Base-by-base conservation (phyloP, 1,140 invertebrate genomes). In the Zaprionus gabonicus region DNA sequence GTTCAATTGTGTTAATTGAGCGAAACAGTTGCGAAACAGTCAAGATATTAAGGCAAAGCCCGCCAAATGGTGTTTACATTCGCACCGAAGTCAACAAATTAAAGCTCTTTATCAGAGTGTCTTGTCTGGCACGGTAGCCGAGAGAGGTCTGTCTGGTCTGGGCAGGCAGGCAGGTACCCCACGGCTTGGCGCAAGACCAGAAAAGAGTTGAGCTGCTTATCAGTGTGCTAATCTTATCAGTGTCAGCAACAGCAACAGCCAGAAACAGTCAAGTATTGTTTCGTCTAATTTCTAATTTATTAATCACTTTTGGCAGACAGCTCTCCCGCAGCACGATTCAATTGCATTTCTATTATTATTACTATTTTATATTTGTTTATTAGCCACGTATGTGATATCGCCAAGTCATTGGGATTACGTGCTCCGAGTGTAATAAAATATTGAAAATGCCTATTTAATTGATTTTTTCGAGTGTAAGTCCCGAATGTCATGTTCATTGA, bases 1-100 rank as follows among this genome's bases (percentile, higher is more conserved):
- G 75, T 58, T 66, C 67, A 82, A 58, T 68, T 71, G 64, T 86
- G 79, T 51, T 78, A 86, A 85, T 71, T 70, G 46, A 46, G 68
- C 67, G 44, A 25, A 28, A 38, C 2, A 25, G 15, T 41, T 56
- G 17, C 53, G 25, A 59, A 41, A 10, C 31, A 3, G 25, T 55
- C 27, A 51, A 51, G 46, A 44, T 63, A 64, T 64, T 38, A 36
- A 62, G 2, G 17, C n/a, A 57, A 46, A 67, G n/a, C 1, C n/a
- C 36, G 10, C 31, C n/a, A 76, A 71, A 53, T 58, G 57, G 71
- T 83, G 74, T 83, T 81, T 85, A 85, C 78, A 55, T 68, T 75
- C 56, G 36, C 44, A 69, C 6, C 41, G 51, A 41, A 46, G 20
- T 44, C 9, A 17, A 46, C 36, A 71, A 23, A 44, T 46, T 31